A percentile compares a stretch with the other conserved stretches of the same genome.
These are phyloP conservation scores for Acanthoscelides obtectus DNA, from an alignment of 2,888 invertebrate genomes.

Conservation along the genomic window DNA sequence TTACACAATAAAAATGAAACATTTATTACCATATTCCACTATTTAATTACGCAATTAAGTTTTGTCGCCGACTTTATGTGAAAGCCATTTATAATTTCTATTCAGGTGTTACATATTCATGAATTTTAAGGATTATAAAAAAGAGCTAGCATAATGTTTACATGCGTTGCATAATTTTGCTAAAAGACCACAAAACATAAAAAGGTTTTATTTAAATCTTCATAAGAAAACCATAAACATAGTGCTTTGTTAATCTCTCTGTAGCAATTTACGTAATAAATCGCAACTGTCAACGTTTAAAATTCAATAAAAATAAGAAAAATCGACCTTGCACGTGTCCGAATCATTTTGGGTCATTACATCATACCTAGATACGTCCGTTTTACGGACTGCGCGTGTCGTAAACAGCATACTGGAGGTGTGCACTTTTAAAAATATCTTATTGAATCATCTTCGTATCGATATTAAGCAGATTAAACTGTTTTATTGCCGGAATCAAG, in stretches of 20 bases:
- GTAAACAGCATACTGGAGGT: not conserved
- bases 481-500: not conserved
- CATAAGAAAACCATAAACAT: too few species aligned
- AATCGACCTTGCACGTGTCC: not conserved
- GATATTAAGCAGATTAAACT: not conserved
- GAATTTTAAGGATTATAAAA: not conserved
- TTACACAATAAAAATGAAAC: too few species aligned
- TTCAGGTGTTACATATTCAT: not conserved
- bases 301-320: not conserved
- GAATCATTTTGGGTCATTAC: not conserved
- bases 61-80: not conserved
- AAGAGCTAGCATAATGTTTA: too few species aligned
- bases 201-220: too few species aligned
- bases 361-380: not conserved
- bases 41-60: not conserved
- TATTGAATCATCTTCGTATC: not conserved
- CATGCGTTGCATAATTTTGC: too few species aligned
- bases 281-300: not conserved
- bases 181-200: too few species aligned
- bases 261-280: not conserved
- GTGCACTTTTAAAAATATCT: not conserved
- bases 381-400: not conserved
- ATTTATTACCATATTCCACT: not conserved
- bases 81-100: not conserved
- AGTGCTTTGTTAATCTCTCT: too few species aligned